A percentile compares a stretch with the other conserved stretches of the same genome.
phyloP scores from a whole-genome alignment of 2,797 vertebrate species.

The Chelmon rostratus region DNA sequence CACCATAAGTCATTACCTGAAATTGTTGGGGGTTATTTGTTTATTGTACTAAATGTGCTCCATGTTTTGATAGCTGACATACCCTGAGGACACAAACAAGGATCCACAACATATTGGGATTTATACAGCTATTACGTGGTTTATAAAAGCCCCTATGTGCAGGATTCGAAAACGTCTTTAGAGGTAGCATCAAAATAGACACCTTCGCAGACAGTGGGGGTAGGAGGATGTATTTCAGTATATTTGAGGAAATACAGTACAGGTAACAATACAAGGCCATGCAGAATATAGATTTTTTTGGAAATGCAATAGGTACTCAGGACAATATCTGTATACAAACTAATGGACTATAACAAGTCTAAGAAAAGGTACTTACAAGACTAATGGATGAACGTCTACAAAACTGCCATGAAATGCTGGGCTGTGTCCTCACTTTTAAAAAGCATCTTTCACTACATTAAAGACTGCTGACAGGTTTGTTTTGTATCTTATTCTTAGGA shows the following conservation, averaged over 20 bases:
- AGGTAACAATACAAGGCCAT: neutral
- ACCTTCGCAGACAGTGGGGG: neutral
- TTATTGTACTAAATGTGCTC: neutral
- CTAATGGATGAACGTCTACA: constrained; percentile 16
- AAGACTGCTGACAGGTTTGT: constrained; percentile 62
- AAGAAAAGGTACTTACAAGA: neutral
- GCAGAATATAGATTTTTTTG: constrained; percentile 6
- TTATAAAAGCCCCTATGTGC: neutral
- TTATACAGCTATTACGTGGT: neutral
- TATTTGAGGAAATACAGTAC: constrained; percentile 4
- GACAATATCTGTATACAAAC: constrained; percentile 5
- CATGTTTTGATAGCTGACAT: neutral
- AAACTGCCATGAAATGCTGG: constrained; percentile 13
- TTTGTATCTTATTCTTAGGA: constrained; percentile 75
- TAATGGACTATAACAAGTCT: constrained; percentile 4
- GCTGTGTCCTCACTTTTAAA: constrained; percentile 35
- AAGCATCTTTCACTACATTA: constrained; percentile 61
- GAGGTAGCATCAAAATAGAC: neutral
- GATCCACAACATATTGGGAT: neutral
- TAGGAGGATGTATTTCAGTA: neutral
- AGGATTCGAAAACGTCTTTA: neutral
- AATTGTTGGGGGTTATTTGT: neutral
- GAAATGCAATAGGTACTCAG: neutral
- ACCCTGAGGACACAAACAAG: too few species aligned
- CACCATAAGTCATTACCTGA: neutral